phyloP scores from a whole-genome alignment of 2,113 vertebrate species.

The Otis tarda region DNA sequence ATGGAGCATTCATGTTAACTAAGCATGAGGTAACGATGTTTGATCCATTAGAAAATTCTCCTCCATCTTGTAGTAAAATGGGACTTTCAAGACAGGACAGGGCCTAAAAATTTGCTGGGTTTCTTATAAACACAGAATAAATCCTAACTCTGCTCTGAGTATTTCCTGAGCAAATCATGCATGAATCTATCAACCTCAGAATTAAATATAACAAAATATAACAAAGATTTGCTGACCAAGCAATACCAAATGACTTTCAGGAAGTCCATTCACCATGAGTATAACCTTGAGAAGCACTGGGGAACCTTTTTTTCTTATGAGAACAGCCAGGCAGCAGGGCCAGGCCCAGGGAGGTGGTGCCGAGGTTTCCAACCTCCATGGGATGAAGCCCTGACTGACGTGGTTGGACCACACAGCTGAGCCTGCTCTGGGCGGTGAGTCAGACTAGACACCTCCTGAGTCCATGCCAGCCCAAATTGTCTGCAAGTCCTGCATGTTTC shows the following conservation, averaged over 20 bases:
- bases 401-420: background rate
- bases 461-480: fast-evolving
- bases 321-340: background rate
- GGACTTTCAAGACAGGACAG: background rate
- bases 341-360: fast-evolving
- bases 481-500: fast-evolving
- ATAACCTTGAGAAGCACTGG: background rate
- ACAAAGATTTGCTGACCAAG: background rate
- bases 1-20: background rate
- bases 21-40: background rate
- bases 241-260: background rate
- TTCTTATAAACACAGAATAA: background rate
- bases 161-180: background rate
- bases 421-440: background rate
- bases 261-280: background rate
- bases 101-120: background rate
- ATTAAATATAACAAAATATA: background rate
- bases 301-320: background rate
- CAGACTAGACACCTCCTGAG: background rate
- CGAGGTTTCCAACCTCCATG: fast-evolving
- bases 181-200: background rate
- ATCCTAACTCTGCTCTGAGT: background rate
- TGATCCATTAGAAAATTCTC: background rate
- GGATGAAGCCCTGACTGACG: background rate
- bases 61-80: background rate